Evolutionary conservation across 2,113 vertebrate genomes (phyloP), one percentile per base, ranked within the genome.

Genomic region (Syngnathoides biaculeatus): DNA sequence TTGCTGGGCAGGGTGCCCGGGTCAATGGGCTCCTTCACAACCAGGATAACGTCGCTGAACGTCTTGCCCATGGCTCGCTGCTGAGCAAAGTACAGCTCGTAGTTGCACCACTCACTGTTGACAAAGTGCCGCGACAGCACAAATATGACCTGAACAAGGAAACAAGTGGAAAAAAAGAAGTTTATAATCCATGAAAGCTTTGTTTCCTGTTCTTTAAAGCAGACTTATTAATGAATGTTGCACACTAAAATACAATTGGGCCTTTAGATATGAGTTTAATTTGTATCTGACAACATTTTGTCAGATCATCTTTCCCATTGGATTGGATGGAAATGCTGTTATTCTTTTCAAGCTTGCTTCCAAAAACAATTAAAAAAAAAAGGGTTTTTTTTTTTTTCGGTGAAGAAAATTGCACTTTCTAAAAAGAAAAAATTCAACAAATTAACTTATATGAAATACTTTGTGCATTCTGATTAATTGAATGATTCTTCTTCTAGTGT

Each of bases 81-180:
- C 78, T 95, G 94, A 52, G 94, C 90, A 10, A 95, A 95, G 88
- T 94, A 95, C 38, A 95, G 90, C 81, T 95, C 94, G 0, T 94
- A 95, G 86, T 95, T 95, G 82, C 94, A 95, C 94, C 94, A 95
- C 52, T 95, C 93, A 3, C 94, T 95, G 87, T 95, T 92, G 0
- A 95, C 89, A 3, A 95, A 95, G 78, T 91, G 82, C 11, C 63
- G 88, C 0, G 94, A 95, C 39, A 95, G 87, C 48, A 95, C 70
- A 19, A 95, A 94, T 60, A 95, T 93, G 4, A 94, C 82, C 92
- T 93, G 48, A 43, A 57, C 57, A 76, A 52, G 20, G 58, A 70
- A 39, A 60, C 9, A 64, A 22, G 5, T 20, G 35, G 2, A n/a
- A 39, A 40, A n/a, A 35, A 11, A 14, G 30, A 12, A 5, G 9